Percentiles rank a stretch among this genome's conserved stretches.
Evolutionary conservation across 1,140 invertebrate species (phyloP).

Genomic region (Hycleus cichorii): DNA sequence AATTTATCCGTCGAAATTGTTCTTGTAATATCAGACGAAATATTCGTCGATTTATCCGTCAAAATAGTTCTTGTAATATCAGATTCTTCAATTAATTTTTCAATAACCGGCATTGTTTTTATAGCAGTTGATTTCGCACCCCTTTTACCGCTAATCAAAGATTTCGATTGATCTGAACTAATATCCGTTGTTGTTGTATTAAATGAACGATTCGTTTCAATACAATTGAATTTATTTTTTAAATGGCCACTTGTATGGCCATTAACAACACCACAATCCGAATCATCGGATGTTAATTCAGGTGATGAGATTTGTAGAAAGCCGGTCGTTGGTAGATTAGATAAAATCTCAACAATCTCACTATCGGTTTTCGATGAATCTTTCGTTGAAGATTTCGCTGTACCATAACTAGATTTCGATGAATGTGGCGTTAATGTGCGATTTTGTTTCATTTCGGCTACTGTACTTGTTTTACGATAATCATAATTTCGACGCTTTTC

Average conservation of each 20-base stretch:
- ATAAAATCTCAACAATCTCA: background rate
- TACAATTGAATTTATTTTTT: background rate
- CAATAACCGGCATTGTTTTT: no score
- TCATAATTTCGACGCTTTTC: slow-evolving; percentile 23
- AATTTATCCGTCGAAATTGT: no score
- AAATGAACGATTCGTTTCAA: background rate
- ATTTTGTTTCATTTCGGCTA: slow-evolving; percentile 16
- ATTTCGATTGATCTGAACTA: no score
- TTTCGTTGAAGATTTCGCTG: background rate
- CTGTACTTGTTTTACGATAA: slow-evolving; percentile 18
- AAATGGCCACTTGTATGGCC: slow-evolving; percentile 3
- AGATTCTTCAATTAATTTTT: no score
- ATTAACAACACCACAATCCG: slow-evolving; percentile 16
- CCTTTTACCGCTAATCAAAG: no score
- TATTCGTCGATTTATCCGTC: no score
- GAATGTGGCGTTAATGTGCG: slow-evolving; percentile 3
- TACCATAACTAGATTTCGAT: slow-evolving; percentile 5
- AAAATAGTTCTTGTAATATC: no score
- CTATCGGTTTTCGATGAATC: background rate
- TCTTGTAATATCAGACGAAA: no score
- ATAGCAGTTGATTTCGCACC: no score
- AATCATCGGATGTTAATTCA: slow-evolving; percentile 8
- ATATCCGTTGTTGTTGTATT: background rate
- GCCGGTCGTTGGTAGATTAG: background rate
- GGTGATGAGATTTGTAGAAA: background rate